Evolutionary conservation across 1,140 invertebrate species (phyloP).

Genomic region (Archegozetes longisetosus): DNA sequence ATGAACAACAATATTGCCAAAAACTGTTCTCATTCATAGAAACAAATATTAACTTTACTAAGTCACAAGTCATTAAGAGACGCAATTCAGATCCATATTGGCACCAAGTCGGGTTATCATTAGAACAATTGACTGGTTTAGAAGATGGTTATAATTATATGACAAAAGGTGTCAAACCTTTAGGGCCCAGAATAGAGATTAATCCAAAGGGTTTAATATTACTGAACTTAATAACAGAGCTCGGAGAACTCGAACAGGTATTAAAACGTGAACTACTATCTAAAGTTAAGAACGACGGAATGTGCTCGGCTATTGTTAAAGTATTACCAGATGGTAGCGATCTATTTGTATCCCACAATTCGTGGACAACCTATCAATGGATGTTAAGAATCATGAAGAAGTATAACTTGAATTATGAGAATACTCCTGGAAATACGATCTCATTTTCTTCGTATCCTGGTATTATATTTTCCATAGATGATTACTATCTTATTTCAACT

Average conservation of each 20-base stretch:
- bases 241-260: slow-evolving; percentile 5
- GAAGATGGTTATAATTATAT: slow-evolving; percentile 32
- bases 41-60: slow-evolving; percentile 44
- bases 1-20: slow-evolving; percentile 46
- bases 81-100: slow-evolving; percentile 47
- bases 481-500: slow-evolving; percentile 55
- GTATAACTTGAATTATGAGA: slow-evolving; percentile 40
- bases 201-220: slow-evolving; percentile 1
- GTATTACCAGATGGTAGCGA: slow-evolving; percentile 36
- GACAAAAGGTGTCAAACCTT: neutral
- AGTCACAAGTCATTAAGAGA: slow-evolving; percentile 35
- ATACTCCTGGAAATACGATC: slow-evolving; percentile 46
- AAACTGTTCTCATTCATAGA: slow-evolving; percentile 46
- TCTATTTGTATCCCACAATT: slow-evolving; percentile 46
- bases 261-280: slow-evolving; percentile 6
- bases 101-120: slow-evolving; percentile 47
- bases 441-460: slow-evolving; percentile 78
- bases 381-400: slow-evolving; percentile 80
- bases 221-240: slow-evolving; percentile 7
- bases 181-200: neutral
- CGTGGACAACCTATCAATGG: slow-evolving; percentile 53
- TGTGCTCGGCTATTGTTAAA: slow-evolving; percentile 45
- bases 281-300: slow-evolving; percentile 28
- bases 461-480: slow-evolving; percentile 65
- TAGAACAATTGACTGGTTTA: slow-evolving; percentile 35